phyloP scores from a whole-genome alignment of 2,113 vertebrate species.

The Riparia riparia region DNA sequence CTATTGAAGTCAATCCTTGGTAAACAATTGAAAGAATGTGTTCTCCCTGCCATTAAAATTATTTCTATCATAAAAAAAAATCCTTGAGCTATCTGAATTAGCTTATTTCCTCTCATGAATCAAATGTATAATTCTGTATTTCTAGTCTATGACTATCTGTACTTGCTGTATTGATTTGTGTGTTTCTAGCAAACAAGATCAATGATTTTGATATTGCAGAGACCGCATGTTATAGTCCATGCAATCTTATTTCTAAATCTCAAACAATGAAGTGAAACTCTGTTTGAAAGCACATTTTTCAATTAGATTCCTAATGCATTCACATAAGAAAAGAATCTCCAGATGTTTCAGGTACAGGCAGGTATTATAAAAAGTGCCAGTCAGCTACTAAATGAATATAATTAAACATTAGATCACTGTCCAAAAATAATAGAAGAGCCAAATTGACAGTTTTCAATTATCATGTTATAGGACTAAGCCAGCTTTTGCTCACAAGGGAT shows the following conservation, averaged over 20 bases:
- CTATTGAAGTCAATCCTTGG: not conserved
- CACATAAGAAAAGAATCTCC: not conserved
- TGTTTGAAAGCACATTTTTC: slow-evolving; percentile 9
- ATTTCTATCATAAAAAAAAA: not conserved
- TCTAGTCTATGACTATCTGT: not conserved
- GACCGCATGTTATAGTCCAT: not conserved
- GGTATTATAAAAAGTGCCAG: slow-evolving; percentile 31
- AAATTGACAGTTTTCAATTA: slow-evolving; percentile 33
- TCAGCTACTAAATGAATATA: slow-evolving; percentile 19
- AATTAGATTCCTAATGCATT: slow-evolving; percentile 26
- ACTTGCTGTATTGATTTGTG: not conserved
- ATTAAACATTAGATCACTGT: not conserved
- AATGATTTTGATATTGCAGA: not conserved
- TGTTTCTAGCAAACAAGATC: not conserved
- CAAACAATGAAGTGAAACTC: not conserved
- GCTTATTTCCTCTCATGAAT: not conserved
- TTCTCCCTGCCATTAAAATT: not conserved
- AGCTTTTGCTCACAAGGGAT: slow-evolving; percentile 17
- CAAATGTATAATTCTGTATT: not conserved
- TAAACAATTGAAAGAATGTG: not conserved
- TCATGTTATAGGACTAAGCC: not conserved
- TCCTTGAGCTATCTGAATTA: not conserved
- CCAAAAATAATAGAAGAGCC: not conserved
- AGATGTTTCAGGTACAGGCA: not conserved
- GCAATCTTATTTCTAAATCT: not conserved